Evolutionary conservation across 2,888 invertebrate species (phyloP).

Genomic region (Andrena bicolor): DNA sequence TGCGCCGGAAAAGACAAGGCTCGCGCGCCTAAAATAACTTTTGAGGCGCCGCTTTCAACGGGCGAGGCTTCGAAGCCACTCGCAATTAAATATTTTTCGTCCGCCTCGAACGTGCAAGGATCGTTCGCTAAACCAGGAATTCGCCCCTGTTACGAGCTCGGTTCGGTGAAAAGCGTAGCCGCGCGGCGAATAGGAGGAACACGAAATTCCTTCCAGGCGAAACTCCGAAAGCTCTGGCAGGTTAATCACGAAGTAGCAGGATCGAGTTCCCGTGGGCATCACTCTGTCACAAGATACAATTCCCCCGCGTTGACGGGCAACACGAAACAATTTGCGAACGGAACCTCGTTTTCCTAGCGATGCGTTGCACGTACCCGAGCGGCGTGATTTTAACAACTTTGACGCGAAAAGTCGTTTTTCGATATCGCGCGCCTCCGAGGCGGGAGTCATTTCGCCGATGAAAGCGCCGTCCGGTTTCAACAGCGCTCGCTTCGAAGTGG

Average conservation of each 20-base stretch:
- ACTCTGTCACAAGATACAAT: constrained; percentile 34
- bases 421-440: constrained; percentile 4
- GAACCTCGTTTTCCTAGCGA: constrained; percentile 24
- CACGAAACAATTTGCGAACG: constrained; percentile 46
- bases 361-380: background rate
- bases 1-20: constrained; percentile 16
- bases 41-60: background rate
- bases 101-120: background rate
- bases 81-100: constrained; percentile 24
- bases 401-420: constrained; percentile 17
- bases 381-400: constrained; percentile 24
- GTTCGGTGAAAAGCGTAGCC: background rate
- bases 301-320: constrained; percentile 25
- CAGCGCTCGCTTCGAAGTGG: background rate
- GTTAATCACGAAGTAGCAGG: constrained; percentile 38
- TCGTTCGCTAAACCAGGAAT: background rate
- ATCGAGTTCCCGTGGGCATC: constrained; percentile 38
- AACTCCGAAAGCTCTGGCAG: background rate
- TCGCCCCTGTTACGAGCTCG: background rate
- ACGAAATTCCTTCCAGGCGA: constrained; percentile 25
- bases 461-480: background rate
- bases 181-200: background rate
- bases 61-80: background rate
- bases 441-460: background rate
- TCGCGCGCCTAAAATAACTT: constrained; percentile 25